Base-by-base conservation (phyloP, 2,797 vertebrate species). In the Oreochromis mossambicus region DNA sequence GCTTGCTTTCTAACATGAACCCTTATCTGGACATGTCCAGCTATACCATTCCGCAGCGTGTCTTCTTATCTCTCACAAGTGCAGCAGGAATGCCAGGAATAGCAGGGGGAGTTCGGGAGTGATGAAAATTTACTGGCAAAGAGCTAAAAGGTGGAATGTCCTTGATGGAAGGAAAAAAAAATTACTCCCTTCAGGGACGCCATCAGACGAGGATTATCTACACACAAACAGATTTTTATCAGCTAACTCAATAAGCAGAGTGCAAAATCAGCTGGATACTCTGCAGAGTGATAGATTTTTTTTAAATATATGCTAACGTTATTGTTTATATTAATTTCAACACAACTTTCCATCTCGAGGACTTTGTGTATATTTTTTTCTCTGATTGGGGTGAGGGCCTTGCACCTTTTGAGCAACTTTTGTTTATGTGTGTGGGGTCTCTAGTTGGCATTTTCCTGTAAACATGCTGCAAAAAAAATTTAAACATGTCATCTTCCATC, bases 51-150 rank as follows among this genome's bases (percentile, higher is more conserved):
- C 93, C 91, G 41, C 83, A 80, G n/a, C 26, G 85, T 83, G 82
- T 93, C 93, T 83, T 91, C 92, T 96, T 95, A 96, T 96, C 95
- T 92, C 87, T 77, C 54, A 19, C 66, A 79, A 84, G 52, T 76
- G 83, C 77, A 70, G 87, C 90, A 92, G 93, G 94, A 95, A 95
- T 95, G 94, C 88, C 84, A 85, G 86, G 73, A 55, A 34, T 81
- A 87, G 84, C 24, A 52, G 77, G 85, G 86, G 85, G 88, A 81
- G 83, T 56, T 83, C 5, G 54, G 83, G 48, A 29, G 75, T 36
- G 84, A 91, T 94, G 92, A 95, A 82, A 85, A 85, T 86, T 88
- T 21, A 86, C 89, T 88, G 91, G 86, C 86, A 79, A 38, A 83
- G 79, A 89, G 66, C 50, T 90, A 81, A 89, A 61, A 85, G 77